phyloP scores from a whole-genome alignment of 2,888 invertebrate species.

The Andrena camellia region DNA sequence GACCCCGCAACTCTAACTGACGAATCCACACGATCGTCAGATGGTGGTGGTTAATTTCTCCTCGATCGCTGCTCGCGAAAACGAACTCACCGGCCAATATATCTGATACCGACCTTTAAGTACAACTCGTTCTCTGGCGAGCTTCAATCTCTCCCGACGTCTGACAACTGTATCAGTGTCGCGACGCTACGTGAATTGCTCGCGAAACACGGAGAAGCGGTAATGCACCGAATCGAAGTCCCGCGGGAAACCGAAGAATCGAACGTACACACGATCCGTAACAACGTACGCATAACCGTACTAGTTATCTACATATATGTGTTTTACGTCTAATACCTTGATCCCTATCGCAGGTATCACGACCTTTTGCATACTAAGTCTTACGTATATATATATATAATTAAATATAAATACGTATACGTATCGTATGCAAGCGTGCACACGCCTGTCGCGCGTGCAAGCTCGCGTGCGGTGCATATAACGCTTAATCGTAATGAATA shows the following conservation, averaged over 20 bases:
- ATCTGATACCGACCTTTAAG: no score
- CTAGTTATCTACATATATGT: conserved; percentile 51
- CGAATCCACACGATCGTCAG: no score
- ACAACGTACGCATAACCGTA: conserved; percentile 50
- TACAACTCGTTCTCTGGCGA: no score
- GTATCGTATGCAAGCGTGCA: not conserved
- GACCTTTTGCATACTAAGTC: conserved; percentile 66
- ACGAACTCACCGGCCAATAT: no score
- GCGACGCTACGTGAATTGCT: not conserved
- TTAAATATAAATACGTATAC: conserved; percentile 41
- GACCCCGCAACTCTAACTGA: no score
- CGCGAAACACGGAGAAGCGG: not conserved
- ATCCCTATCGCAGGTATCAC: conserved; percentile 76
- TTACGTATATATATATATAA: conserved; percentile 58
- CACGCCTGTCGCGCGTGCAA: not conserved
- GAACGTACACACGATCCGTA: not conserved
- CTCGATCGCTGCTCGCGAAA: no score
- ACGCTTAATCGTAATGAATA: conserved; percentile 71
- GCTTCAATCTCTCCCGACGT: no score
- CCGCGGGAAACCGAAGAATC: conserved; percentile 1
- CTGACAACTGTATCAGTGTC: no score
- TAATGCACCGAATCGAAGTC: not conserved
- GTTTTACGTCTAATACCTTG: conserved; percentile 71
- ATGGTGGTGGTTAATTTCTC: no score
- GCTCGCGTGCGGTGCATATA: conserved; percentile 18